phyloP scores from a whole-genome alignment of 1,140 invertebrate genomes.

The Drosophila mayri region DNA sequence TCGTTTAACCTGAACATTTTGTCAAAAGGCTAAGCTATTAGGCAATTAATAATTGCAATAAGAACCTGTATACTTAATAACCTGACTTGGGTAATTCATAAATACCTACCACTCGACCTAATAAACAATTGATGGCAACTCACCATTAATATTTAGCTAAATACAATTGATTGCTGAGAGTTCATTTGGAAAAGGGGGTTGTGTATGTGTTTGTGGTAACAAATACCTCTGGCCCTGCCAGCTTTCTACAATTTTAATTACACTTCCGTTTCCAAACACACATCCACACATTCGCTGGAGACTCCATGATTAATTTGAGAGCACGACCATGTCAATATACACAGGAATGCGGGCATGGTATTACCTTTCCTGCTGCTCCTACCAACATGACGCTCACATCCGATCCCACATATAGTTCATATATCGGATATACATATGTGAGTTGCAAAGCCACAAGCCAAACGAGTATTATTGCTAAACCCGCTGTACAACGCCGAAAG shows the following conservation, averaged over 20 bases:
- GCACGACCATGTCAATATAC: slow-evolving; percentile 34
- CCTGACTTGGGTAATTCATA: neutral
- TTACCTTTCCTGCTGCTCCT: slow-evolving; percentile 19
- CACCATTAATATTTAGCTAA: slow-evolving; percentile 11
- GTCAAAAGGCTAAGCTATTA: neutral
- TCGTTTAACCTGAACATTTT: neutral
- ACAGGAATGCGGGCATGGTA: slow-evolving; percentile 5
- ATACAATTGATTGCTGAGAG: slow-evolving; percentile 6
- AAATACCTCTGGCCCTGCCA: slow-evolving; percentile 4
- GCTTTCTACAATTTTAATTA: slow-evolving; percentile 34
- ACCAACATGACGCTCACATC: slow-evolving; percentile 1
- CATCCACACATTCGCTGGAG: neutral
- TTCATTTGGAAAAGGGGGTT: neutral
- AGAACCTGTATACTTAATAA: neutral
- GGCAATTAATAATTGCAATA: neutral
- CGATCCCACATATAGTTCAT: neutral
- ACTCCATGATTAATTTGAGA: slow-evolving; percentile 37
- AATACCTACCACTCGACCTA: neutral
- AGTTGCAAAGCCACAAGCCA: slow-evolving; percentile 66
- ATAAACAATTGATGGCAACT: slow-evolving; percentile 7
- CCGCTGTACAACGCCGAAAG: slow-evolving; percentile 16
- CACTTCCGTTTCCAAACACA: neutral
- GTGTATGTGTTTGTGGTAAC: neutral
- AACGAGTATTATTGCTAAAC: slow-evolving; percentile 48
- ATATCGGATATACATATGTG: slow-evolving; percentile 17